These are phyloP conservation scores for Julus scandinavius DNA, from an alignment of 2,888 invertebrate species.

Conservation along the genomic window DNA sequence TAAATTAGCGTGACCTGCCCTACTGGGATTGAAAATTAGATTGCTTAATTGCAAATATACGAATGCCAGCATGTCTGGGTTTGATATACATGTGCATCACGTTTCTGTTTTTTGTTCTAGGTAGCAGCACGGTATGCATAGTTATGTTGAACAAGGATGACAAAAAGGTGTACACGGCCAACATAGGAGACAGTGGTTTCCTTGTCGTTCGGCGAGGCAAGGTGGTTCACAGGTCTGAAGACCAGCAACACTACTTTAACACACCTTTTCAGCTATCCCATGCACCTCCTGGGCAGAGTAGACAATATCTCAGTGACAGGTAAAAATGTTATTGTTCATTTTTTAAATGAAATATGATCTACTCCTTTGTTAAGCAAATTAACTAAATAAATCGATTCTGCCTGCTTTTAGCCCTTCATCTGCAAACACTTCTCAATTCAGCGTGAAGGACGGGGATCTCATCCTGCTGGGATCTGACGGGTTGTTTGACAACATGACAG, in stretches of 20 bases:
- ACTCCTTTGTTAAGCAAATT: no score
- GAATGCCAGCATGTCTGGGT: no score
- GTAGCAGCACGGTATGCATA: constrained; percentile 98
- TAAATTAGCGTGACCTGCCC: not conserved
- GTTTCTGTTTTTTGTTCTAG: constrained; percentile 67
- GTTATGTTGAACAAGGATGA: constrained; percentile 91
- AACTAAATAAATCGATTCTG: not conserved
- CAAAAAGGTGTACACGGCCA: constrained; percentile 91
- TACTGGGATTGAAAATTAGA: not conserved
- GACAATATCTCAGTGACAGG: constrained; percentile 90
- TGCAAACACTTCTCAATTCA: constrained; percentile 87
- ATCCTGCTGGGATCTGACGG: constrained; percentile 97
- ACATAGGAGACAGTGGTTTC: constrained; percentile 99
- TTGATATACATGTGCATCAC: not conserved
- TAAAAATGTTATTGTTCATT: constrained; percentile 63
- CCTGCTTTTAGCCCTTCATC: constrained; percentile 79
- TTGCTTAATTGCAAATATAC: not conserved
- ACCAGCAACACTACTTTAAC: constrained; percentile 99
- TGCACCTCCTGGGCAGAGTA: constrained; percentile 89
- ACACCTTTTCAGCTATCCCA: constrained; percentile 97
- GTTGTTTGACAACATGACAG: constrained; percentile 97
- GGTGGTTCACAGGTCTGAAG: constrained; percentile 91
- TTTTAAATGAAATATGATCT: no score
- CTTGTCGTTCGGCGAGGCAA: constrained; percentile 88
- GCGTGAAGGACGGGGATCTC: constrained; percentile 87